Conservation (phyloP, 2,113 vertebrate species). For the Propithecus coquereli region DNA sequence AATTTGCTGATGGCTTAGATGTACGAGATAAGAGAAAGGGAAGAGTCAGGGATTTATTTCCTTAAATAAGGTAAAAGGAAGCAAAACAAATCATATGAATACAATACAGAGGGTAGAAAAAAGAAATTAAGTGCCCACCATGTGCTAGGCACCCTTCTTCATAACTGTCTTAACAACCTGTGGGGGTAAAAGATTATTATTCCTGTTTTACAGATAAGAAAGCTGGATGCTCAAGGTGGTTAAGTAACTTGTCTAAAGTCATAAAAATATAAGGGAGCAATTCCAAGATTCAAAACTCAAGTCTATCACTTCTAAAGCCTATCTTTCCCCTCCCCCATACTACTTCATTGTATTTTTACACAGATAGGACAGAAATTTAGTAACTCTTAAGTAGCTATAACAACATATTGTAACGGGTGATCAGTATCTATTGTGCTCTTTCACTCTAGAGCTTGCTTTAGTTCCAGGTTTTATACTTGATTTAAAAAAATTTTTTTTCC, state of each 20-base stretch:
- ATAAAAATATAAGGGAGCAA: neutral
- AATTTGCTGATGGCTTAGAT: neutral
- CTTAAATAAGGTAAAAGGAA: neutral
- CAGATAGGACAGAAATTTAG: neutral
- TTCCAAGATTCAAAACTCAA: neutral
- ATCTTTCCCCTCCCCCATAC: rapidly evolving
- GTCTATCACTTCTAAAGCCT: neutral
- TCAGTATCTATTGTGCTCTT: neutral
- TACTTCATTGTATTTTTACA: neutral
- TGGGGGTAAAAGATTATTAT: neutral
- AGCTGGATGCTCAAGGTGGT: neutral
- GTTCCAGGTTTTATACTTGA: neutral
- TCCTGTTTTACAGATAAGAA: neutral
- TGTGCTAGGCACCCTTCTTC: neutral
- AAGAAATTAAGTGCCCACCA: neutral
- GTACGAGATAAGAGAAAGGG: neutral
- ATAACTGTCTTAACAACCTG: neutral
- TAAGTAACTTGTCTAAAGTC: neutral
- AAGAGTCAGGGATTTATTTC: neutral
- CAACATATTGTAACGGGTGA: neutral
- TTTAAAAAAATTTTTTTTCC: neutral
- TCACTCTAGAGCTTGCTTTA: neutral
- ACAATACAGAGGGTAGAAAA: neutral
- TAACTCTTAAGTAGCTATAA: neutral
- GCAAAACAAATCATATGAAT: neutral